Conservation (phyloP, 2,797 vertebrate species). For the Pseudomugil tenellus region DNA sequence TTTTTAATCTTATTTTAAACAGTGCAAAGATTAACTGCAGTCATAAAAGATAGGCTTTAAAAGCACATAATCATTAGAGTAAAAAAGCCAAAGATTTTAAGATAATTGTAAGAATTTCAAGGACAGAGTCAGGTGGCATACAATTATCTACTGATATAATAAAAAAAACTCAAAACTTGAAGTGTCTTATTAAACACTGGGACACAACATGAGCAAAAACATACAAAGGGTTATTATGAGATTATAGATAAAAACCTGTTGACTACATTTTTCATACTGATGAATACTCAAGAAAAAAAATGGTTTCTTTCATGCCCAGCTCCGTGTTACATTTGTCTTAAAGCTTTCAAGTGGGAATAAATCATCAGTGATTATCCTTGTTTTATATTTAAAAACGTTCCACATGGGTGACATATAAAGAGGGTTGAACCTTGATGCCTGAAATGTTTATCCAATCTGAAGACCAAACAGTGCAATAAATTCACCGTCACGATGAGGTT, state of each 20-base stretch:
- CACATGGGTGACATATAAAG: conserved; percentile 8
- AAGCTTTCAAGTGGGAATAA: conserved; percentile 30
- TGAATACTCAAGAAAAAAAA: not conserved
- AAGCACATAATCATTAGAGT: conserved; percentile 41
- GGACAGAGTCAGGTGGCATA: conserved; percentile 16
- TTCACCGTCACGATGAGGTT: conserved; percentile 10
- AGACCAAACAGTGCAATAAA: not conserved
- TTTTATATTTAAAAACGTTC: conserved; percentile 19
- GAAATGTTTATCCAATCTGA: conserved; percentile 15
- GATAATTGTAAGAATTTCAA: conserved; percentile 25
- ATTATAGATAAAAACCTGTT: not conserved
- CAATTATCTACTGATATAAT: conserved; percentile 32
- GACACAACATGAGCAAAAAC: conserved; percentile 9
- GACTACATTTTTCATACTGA: not conserved
- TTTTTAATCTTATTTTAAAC: conserved; percentile 29
- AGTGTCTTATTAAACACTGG: conserved; percentile 2
- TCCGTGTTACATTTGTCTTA: conserved; percentile 19
- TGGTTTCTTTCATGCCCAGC: not conserved
- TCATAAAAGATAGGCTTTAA: conserved; percentile 1
- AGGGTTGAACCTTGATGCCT: conserved; percentile 3
- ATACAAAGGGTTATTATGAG: conserved; percentile 1
- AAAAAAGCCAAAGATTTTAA: conserved; percentile 22
- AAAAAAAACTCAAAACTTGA: conserved; percentile 12
- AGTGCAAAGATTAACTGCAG: conserved; percentile 35
- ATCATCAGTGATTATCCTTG: conserved; percentile 27